Base-by-base conservation (phyloP, 2,888 invertebrate genomes). In the Caradrina clavipalpis region DNA sequence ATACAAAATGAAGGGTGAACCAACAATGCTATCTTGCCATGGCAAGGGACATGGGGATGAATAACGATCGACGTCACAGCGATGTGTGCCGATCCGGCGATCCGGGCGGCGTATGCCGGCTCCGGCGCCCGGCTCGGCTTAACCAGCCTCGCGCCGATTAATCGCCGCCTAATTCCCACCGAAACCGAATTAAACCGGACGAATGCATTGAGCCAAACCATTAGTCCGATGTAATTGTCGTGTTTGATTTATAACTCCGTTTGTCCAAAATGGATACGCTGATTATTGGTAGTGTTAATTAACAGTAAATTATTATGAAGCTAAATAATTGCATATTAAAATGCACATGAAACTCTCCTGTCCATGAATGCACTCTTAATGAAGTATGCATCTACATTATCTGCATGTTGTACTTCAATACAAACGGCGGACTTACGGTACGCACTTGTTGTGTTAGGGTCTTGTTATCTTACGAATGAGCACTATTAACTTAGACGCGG, bases 141-240 rank as follows among this genome's bases (percentile, higher is more conserved):
- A 94, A 90, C 93, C 93, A 92, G 92, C 90, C 90, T 91, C 89
- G 88, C 90, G 89, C 88, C 94, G 92, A 95, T 96, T 95, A 95
- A 95, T 95, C 94, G 95, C 93, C 67, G 90, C 90, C 94, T 95
- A 95, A 95, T 95, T 94, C 94, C 91, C 93, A 93, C 95, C 90
- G 93, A 93, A 95, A 94, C 93, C 91, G 95, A 95, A 95, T 95
- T 94, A 94, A 93, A 95, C 92, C 93, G 95, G 94, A 93, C 95
- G 93, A 95, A 94, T 95, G 93, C 91, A 94, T 94, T 95, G 94
- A 95, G 92, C 95, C 94, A 90, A 87, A 92, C 94, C 90, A 95
- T 96, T 95, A 95, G 95, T 96, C 93, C 89, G 88, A 88, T 92
- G 89, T 92, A 91, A 93, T 93, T 92, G 91, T 91, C 87, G 86